Conservation (phyloP, 1,140 invertebrate species). For the Sitophilus oryzae region DNA sequence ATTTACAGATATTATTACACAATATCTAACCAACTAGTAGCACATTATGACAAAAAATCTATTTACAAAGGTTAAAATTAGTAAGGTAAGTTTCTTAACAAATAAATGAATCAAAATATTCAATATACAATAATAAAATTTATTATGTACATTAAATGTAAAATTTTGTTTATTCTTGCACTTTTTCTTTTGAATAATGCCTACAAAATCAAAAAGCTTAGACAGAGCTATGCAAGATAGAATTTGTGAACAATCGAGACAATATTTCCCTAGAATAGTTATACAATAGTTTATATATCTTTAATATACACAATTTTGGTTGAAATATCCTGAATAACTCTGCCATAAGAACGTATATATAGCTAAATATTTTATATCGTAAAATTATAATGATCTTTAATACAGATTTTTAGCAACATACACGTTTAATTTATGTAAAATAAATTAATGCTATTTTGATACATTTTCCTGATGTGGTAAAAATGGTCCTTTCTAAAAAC, state of each 20-base stretch:
- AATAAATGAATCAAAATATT: too few species aligned
- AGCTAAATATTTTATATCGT: background rate
- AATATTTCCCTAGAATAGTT: too few species aligned
- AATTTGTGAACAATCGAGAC: too few species aligned
- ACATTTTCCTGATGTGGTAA: constrained; percentile 6
- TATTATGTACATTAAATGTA: constrained; percentile 19
- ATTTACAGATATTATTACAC: too few species aligned
- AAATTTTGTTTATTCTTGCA: constrained; percentile 12
- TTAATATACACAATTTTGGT: too few species aligned
- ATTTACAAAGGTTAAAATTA: too few species aligned
- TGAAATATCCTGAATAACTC: background rate
- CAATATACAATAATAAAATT: constrained; percentile 24
- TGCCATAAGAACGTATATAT: background rate
- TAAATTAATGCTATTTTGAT: background rate
- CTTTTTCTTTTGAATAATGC: background rate
- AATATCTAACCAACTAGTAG: too few species aligned
- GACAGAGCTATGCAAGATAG: background rate
- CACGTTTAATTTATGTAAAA: too few species aligned
- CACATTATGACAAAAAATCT: too few species aligned
- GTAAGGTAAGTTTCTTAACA: too few species aligned
- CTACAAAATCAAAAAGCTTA: constrained; percentile 4
- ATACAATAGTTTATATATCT: background rate
- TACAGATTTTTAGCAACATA: background rate
- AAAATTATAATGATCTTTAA: background rate
- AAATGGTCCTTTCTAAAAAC: constrained; percentile 6